A percentile compares a stretch with the other conserved stretches of the same genome.
These are phyloP conservation scores for Apamea crenata DNA, from an alignment of 2,888 invertebrate genomes.

Conservation along the genomic window DNA sequence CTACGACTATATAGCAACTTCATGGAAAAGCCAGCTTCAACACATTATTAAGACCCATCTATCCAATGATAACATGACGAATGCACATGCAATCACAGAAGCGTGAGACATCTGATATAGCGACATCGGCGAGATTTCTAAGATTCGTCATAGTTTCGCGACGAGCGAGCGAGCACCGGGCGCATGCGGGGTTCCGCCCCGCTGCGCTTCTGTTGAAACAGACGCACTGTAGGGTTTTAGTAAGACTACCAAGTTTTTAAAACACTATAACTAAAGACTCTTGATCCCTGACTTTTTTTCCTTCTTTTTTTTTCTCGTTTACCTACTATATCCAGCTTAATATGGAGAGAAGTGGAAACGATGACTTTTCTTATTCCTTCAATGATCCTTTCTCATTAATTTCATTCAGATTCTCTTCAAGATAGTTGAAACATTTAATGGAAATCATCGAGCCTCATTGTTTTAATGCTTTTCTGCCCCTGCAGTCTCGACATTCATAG, in stretches of 20 bases:
- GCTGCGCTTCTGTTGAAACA: slow-evolving; percentile 43
- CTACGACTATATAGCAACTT: not conserved
- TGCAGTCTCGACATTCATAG: no score
- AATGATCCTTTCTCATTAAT: not conserved
- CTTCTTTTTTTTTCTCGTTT: not conserved
- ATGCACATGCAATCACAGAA: slow-evolving; percentile 45
- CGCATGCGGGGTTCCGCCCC: slow-evolving; percentile 48
- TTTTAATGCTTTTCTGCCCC: no score
- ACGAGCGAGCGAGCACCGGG: slow-evolving; percentile 22
- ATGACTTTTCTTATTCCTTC: not conserved
- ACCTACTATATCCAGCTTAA: not conserved
- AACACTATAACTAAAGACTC: not conserved
- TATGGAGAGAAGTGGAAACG: not conserved
- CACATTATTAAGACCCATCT: not conserved
- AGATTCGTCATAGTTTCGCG: slow-evolving; percentile 62
- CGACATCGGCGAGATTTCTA: slow-evolving; percentile 55
- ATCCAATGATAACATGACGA: slow-evolving; percentile 16
- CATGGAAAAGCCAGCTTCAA: not conserved
- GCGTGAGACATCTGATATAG: slow-evolving; percentile 46
- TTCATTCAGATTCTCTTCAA: not conserved
- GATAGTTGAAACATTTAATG: not conserved
- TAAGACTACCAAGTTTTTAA: not conserved
- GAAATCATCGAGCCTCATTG: not conserved
- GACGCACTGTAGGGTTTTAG: slow-evolving; percentile 37
- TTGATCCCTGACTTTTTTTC: not conserved